These are phyloP conservation scores for Litoditis marina DNA, from an alignment of 2,888 invertebrate genomes.

Conservation along the genomic window DNA sequence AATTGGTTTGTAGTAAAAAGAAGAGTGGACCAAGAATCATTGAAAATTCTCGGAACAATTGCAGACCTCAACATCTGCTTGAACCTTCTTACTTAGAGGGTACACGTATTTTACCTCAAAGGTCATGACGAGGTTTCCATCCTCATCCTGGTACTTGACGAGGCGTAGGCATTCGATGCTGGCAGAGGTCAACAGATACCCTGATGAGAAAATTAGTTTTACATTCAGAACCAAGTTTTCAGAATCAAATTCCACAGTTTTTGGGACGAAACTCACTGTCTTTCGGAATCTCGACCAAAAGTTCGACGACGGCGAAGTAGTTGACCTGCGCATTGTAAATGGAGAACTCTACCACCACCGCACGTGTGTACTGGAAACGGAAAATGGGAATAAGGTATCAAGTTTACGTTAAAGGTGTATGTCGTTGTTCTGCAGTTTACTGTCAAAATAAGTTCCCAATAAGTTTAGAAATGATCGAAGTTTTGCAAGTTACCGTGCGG, in stretches of 20 bases:
- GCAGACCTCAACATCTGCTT: no score
- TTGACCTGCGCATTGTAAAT: conserved; percentile 65
- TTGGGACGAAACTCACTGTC: conserved; percentile 18
- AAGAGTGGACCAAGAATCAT: not conserved
- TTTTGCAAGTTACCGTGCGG: no score
- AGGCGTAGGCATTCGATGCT: conserved; percentile 47
- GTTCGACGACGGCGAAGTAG: conserved; percentile 45
- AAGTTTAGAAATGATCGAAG: no score
- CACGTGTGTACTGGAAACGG: conserved; percentile 66
- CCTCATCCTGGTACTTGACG: conserved; percentile 37
- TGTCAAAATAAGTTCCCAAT: no score
- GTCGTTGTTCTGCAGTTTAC: no score
- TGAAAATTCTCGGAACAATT: no score
- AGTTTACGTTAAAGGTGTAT: no score
- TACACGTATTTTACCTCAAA: conserved; percentile 24
- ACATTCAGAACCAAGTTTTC: not conserved
- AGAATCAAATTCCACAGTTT: no score
- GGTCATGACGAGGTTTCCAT: conserved; percentile 27
- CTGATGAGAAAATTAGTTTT: not conserved
- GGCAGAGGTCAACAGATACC: conserved; percentile 24
- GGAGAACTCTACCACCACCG: conserved; percentile 67
- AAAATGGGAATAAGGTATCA: no score
- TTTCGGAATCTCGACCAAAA: conserved; percentile 38
- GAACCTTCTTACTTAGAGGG: not conserved
- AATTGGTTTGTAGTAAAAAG: no score